Percentiles rank a stretch among this genome's conserved stretches.
Evolutionary conservation across 2,113 vertebrate genomes (phyloP).

Genomic region (Eulemur rufifrons): DNA sequence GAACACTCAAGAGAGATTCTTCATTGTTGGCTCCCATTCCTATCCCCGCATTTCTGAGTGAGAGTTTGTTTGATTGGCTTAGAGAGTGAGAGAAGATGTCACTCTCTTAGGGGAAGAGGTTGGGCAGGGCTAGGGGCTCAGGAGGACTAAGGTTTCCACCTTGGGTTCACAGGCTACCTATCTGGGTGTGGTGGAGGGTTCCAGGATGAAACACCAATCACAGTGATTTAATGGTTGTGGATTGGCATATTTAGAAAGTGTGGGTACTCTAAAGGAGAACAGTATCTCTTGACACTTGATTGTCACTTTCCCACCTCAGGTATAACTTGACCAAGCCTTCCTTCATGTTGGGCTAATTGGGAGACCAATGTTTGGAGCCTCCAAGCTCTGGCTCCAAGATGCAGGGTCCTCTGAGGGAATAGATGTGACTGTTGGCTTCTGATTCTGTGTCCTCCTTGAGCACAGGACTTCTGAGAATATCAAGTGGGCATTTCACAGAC

Average conservation of each 20-base stretch:
- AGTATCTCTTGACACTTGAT: background rate
- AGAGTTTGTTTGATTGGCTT: too few relatives aligned
- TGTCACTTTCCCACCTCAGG: background rate
- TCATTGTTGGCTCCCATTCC: too few relatives aligned
- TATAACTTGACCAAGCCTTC: accelerated
- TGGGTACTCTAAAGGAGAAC: background rate
- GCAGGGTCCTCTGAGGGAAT: background rate
- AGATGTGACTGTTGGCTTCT: background rate
- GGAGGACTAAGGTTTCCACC: background rate
- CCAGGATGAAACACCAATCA: background rate
- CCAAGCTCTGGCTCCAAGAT: background rate
- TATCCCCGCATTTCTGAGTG: too few relatives aligned
- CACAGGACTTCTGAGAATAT: background rate
- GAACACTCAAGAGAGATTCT: too few relatives aligned
- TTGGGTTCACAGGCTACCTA: background rate
- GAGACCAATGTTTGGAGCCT: background rate
- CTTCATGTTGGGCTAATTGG: background rate
- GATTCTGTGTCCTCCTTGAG: background rate
- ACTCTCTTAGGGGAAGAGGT: background rate
- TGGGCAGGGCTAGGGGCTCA: background rate
- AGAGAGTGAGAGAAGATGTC: background rate
- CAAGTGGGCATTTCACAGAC: background rate
- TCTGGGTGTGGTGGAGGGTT: background rate
- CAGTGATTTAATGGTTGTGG: background rate
- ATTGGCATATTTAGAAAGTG: background rate